Evolutionary conservation across 2,113 vertebrate species (phyloP), one percentile per base, ranked within the genome.

Genomic region (Poeciliopsis occidentalis): DNA sequence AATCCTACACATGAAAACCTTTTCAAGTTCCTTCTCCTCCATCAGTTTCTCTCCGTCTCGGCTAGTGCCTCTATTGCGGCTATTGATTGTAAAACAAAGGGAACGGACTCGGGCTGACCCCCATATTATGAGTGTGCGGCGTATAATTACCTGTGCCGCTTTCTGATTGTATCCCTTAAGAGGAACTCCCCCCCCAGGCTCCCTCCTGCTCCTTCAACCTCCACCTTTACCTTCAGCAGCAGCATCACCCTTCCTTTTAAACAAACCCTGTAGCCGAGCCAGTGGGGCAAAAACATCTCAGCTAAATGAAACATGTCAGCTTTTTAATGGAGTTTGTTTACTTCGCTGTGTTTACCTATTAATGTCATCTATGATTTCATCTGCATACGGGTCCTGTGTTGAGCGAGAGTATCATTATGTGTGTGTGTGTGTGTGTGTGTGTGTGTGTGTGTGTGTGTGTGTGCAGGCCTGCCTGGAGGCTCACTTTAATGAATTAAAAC

Each of bases 281-380:
- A 30, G 83, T 84, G 67, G 78, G 61, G 71, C 44, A 34, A 37
- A 64, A 37, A 71, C 65, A 73, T 27, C 75, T 78, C 39, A 19
- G 47, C 63, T 76, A 83, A 87, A 92, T 91, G 75, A 80, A 85
- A 89, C 87, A 81, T 79, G 86, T 69, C 84, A 79, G 68, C n/a
- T 84, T 87, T 88, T 84, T 89, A 88, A 90, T 85, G 71, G 78
- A 72, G 79, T 88, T 88, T 87, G 84, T 85, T 88, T 86, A 80
- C 78, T 86, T 86, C 66, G 32, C 61, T 76, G 77, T 85, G 84
- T 81, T 85, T 88, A 80, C 84, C 76, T 83, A 64, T 89, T 86
- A 87, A 83, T 64, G 84, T 84, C 73, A 51, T 60, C 72, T 66
- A 64, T 69, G 73, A 85, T 83, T 86, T 80, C 13, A 83, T 90